Evolutionary conservation across 2,797 vertebrate genomes (phyloP).

Genomic region (Trachurus trachurus): DNA sequence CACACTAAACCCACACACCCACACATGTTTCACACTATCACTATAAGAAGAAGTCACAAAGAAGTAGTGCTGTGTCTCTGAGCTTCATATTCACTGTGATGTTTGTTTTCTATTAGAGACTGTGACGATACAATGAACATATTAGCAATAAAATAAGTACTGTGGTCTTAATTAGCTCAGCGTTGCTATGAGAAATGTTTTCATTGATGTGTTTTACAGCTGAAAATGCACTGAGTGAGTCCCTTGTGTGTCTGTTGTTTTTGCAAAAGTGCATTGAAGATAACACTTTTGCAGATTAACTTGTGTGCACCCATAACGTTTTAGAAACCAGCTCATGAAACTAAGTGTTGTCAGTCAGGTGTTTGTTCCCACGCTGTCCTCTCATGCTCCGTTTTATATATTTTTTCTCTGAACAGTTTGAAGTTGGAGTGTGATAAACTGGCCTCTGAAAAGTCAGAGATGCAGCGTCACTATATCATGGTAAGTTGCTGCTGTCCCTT

Average conservation of each 20-base stretch:
- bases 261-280: too few species aligned
- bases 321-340: not conserved
- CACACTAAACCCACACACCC: not conserved
- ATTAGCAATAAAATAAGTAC: too few species aligned
- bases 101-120: too few species aligned
- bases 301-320: too few species aligned
- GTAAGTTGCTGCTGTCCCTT: constrained; percentile 59
- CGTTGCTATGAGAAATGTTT: too few species aligned
- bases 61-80: not conserved
- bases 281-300: too few species aligned
- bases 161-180: too few species aligned
- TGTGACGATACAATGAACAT: too few species aligned
- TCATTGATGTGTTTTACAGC: too few species aligned
- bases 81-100: not conserved
- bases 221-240: too few species aligned
- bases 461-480: constrained; percentile 98
- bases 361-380: not conserved
- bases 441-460: constrained; percentile 98
- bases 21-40: not conserved
- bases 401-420: constrained; percentile 68
- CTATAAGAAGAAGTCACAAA: not conserved
- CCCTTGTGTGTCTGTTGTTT: too few species aligned
- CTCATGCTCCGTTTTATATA: not conserved
- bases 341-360: not conserved
- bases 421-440: constrained; percentile 97